phyloP scores from a whole-genome alignment of 2,888 invertebrate species.

The Ichneumoninae sp. region DNA sequence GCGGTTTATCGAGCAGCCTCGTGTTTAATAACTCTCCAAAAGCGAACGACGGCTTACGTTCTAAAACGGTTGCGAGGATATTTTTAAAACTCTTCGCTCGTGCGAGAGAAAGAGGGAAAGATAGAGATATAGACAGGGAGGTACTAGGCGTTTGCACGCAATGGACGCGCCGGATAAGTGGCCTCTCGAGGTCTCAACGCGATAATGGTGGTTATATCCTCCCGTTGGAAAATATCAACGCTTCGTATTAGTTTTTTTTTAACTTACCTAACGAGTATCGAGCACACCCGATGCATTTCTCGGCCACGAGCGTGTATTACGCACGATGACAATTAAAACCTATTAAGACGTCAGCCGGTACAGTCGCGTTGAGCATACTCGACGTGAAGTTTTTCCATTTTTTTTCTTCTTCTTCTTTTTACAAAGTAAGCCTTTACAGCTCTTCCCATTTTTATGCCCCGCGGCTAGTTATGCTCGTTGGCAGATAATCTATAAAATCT shows the following conservation, averaged over 20 bases:
- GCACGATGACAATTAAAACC: conserved; percentile 75
- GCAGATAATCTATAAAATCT: background rate
- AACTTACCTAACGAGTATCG: background rate
- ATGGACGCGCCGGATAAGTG: conserved; percentile 59
- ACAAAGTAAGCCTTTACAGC: background rate
- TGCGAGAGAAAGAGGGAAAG: background rate
- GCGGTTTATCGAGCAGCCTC: conserved; percentile 40
- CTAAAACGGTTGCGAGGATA: conserved; percentile 60
- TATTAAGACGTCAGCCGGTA: conserved; percentile 73
- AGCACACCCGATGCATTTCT: background rate
- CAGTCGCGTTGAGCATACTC: conserved; percentile 27
- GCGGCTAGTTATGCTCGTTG: background rate
- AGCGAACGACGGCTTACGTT: conserved; percentile 50
- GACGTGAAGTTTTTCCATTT: background rate
- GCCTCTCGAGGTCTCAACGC: conserved; percentile 52
- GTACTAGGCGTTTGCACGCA: conserved; percentile 55
- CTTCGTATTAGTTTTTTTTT: conserved; percentile 6
- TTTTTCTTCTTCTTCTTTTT: background rate
- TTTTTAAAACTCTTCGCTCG: conserved; percentile 59
- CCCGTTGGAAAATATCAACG: conserved; percentile 33
- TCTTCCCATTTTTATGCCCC: background rate
- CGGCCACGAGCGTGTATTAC: conserved; percentile 21
- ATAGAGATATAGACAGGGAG: conserved; percentile 10
- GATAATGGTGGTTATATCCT: conserved; percentile 57
- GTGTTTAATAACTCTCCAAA: conserved; percentile 53